phyloP scores from a whole-genome alignment of 2,113 vertebrate species.

The Spilogale gracilis region DNA sequence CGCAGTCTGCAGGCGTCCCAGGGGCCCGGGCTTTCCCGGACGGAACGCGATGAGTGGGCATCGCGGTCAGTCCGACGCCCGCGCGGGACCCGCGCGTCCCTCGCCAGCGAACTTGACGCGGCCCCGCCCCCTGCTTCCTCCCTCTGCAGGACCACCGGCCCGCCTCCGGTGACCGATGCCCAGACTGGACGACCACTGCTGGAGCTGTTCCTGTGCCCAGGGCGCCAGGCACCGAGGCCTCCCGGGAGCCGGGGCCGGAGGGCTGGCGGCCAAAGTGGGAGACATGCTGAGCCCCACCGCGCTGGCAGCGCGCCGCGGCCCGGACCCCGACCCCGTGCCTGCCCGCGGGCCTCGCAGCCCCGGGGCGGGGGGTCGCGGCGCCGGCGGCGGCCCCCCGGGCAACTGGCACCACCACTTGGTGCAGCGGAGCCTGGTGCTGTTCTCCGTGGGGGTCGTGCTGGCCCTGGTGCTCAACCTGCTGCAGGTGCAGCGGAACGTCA shows the following conservation, averaged over 20 bases:
- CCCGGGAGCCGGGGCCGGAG: constrained; percentile 82
- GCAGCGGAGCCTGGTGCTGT: constrained; percentile 95
- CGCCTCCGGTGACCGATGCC: constrained; percentile 89
- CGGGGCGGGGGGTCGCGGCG: neutral
- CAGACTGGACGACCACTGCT: constrained; percentile 91
- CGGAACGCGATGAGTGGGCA: too few relatives aligned
- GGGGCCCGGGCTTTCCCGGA: neutral
- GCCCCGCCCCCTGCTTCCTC: neutral
- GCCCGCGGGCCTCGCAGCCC: neutral
- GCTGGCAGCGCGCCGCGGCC: constrained; percentile 25
- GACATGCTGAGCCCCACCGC: constrained; percentile 85
- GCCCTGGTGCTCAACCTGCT: constrained; percentile 98
- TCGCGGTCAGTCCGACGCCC: neutral
- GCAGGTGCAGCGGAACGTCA: constrained; percentile 96
- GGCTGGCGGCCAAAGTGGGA: constrained; percentile 88
- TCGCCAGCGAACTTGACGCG: neutral
- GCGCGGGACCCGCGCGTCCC: neutral
- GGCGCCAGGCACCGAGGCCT: constrained; percentile 83
- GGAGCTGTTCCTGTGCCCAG: constrained; percentile 91
- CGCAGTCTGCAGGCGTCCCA: too few relatives aligned
- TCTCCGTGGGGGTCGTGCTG: constrained; percentile 94
- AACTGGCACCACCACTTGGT: constrained; percentile 91
- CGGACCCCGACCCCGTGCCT: neutral
- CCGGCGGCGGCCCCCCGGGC: constrained; percentile 58
- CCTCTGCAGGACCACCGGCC: constrained; percentile 42